These are phyloP conservation scores for Xiphydria camelus DNA, from an alignment of 2,888 invertebrate species.

Conservation along the genomic window DNA sequence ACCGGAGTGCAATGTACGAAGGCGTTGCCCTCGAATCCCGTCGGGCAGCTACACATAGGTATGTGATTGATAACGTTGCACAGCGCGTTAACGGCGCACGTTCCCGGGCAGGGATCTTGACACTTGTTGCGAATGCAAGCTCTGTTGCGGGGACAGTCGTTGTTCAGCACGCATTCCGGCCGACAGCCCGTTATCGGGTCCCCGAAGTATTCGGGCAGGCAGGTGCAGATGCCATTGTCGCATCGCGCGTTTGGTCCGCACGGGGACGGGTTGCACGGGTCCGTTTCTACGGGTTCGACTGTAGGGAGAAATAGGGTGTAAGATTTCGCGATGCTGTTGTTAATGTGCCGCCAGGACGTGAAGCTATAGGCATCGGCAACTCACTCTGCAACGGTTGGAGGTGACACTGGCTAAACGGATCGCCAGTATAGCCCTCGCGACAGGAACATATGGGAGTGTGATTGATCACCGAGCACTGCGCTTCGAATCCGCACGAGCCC, in stretches of 20 bases:
- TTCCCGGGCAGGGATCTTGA: constrained; percentile 76
- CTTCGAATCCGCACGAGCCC: constrained; percentile 70
- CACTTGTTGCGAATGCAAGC: constrained; percentile 77
- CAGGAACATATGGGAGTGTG: constrained; percentile 59
- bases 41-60: constrained; percentile 74
- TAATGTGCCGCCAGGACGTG: too few relatives aligned
- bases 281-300: constrained; percentile 38
- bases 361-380: too few relatives aligned
- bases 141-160: constrained; percentile 71
- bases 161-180: constrained; percentile 79
- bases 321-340: too few relatives aligned
- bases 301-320: too few relatives aligned
- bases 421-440: constrained; percentile 52
- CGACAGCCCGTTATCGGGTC: constrained; percentile 78
- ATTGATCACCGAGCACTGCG: constrained; percentile 67
- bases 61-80: constrained; percentile 79
- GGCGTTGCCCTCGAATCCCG: constrained; percentile 73
- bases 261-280: constrained; percentile 62
- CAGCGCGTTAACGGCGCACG: constrained; percentile 75
- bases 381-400: constrained; percentile 18
- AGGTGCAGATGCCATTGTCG: constrained; percentile 70
- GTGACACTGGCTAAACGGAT: constrained; percentile 48
- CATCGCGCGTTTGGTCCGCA: constrained; percentile 78
- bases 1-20: constrained; percentile 61
- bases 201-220: constrained; percentile 74